phyloP scores from a whole-genome alignment of 2,113 vertebrate species.

The Phaethornis superciliosus region DNA sequence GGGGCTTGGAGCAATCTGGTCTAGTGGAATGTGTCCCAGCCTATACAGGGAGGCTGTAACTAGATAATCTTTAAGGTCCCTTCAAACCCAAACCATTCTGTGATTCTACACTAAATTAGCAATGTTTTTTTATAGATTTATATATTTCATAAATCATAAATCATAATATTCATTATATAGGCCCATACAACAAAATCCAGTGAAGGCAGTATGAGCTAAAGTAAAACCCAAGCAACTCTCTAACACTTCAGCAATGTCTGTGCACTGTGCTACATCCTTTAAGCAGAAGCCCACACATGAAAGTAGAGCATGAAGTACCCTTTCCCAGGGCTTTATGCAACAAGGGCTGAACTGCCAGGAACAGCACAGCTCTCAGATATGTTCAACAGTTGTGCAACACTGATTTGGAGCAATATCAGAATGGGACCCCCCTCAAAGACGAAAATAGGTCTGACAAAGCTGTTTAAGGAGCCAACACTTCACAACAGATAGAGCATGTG shows the following conservation, averaged over 20 bases:
- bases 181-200: neutral
- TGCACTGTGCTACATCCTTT: neutral
- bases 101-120: neutral
- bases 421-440: neutral
- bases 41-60: too few species aligned
- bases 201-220: neutral
- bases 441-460: slow-evolving; percentile 37
- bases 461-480: neutral
- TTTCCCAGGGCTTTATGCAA: neutral
- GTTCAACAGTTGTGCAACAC: slow-evolving; percentile 5
- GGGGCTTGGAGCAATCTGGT: too few species aligned
- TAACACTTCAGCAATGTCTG: neutral
- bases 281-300: neutral
- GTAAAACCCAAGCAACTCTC: neutral
- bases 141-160: neutral
- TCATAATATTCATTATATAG: neutral
- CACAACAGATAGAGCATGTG: neutral
- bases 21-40: too few species aligned
- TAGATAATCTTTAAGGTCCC: too few species aligned
- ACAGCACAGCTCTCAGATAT: neutral
- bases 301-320: neutral
- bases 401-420: slow-evolving; percentile 14
- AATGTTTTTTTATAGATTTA: neutral
- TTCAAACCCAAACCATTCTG: too few species aligned
- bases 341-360: neutral